Evolutionary conservation across 2,113 vertebrate species (phyloP).

Genomic region (Mobula birostris): DNA sequence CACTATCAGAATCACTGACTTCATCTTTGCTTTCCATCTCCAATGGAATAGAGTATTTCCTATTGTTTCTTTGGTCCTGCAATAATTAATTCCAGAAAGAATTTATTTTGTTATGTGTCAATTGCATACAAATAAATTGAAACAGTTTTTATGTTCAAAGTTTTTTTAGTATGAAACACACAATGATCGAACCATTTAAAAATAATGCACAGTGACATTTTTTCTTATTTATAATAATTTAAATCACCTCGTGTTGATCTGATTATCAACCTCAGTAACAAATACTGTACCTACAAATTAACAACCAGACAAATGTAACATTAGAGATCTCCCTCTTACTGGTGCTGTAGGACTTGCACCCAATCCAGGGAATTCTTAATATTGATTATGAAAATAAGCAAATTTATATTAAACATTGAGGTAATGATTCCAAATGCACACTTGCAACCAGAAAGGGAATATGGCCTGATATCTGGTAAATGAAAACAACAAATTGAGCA

Average conservation of each 20-base stretch:
- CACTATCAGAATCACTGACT: constrained; percentile 77
- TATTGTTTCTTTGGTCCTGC: background rate
- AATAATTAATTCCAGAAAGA: background rate
- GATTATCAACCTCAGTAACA: background rate
- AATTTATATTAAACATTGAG: background rate
- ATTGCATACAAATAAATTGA: background rate
- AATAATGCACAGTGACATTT: background rate
- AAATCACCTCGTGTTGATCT: background rate
- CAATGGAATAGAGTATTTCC: too few relatives aligned
- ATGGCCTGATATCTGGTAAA: background rate
- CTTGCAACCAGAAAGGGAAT: background rate
- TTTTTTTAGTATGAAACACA: background rate
- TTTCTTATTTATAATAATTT: background rate
- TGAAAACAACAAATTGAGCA: background rate
- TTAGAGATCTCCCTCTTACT: background rate
- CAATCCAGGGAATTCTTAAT: background rate
- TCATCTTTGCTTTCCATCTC: constrained; percentile 72
- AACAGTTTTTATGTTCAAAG: background rate
- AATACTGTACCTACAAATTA: background rate
- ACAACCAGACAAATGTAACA: background rate
- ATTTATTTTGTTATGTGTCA: background rate
- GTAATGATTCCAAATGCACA: background rate
- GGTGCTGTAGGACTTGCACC: background rate
- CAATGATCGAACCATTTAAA: background rate
- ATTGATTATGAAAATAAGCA: background rate